A percentile compares a stretch with the other conserved stretches of the same genome.
Evolutionary conservation across 1,140 invertebrate genomes (phyloP).

Genomic region (Camponotus floridanus): DNA sequence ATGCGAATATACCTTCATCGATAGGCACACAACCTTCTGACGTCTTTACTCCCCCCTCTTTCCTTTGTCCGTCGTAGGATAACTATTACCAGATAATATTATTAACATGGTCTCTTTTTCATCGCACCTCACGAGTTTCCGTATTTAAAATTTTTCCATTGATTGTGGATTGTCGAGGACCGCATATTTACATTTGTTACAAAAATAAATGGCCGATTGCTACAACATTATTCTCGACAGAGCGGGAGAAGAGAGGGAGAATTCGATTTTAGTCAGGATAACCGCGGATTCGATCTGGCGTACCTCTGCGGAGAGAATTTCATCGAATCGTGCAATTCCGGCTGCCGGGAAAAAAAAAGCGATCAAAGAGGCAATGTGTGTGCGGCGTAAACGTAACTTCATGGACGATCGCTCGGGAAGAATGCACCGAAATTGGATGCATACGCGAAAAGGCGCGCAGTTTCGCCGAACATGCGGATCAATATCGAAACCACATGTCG

Average conservation of each 20-base stretch:
- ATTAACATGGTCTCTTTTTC: constrained; percentile 31
- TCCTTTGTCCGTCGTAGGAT: neutral
- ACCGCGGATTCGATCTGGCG: neutral
- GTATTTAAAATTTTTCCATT: neutral
- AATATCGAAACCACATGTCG: constrained; percentile 66
- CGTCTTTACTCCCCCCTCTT: constrained; percentile 34
- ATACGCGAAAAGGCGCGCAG: constrained; percentile 49
- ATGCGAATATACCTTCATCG: constrained; percentile 47
- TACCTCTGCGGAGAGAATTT: neutral
- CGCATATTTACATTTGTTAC: neutral
- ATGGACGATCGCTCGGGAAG: constrained; percentile 60
- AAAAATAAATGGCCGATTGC: neutral
- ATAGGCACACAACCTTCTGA: constrained; percentile 47
- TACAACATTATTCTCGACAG: constrained; percentile 12
- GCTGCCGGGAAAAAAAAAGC: neutral
- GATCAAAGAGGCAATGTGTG: constrained; percentile 31
- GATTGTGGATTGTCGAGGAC: neutral
- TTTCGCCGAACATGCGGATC: constrained; percentile 69
- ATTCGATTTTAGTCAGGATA: neutral
- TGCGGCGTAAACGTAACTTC: constrained; percentile 51
- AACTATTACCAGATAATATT: constrained; percentile 21
- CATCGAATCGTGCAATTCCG: neutral
- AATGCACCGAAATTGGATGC: constrained; percentile 72
- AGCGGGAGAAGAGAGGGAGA: neutral
- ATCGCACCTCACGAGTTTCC: neutral